Percentiles rank a stretch among this genome's conserved stretches.
phyloP scores from a whole-genome alignment of 2,113 vertebrate species.

The Merops nubicus region DNA sequence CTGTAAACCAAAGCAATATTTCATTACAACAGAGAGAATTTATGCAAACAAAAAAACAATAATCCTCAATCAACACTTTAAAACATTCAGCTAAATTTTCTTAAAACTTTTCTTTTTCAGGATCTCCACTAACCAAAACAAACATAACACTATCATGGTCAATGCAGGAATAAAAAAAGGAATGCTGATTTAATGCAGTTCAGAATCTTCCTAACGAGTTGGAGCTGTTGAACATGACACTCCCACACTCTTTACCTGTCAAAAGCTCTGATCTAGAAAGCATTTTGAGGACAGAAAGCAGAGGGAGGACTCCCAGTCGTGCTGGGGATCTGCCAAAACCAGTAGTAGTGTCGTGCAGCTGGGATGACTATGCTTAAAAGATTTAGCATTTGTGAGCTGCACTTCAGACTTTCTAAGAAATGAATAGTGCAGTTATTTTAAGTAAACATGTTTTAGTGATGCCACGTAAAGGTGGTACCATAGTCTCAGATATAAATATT shows the following conservation, averaged over 20 bases:
- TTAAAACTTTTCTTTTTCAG: background rate
- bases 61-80: background rate
- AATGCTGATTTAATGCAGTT: background rate
- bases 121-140: background rate
- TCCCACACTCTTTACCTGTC: background rate
- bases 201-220: background rate
- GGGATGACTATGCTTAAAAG: background rate
- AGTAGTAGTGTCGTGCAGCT: background rate
- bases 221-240: background rate
- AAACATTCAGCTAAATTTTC: background rate
- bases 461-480: background rate
- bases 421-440: background rate
- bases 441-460: background rate
- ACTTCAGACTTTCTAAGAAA: constrained; percentile 34
- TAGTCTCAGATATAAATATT: background rate
- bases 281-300: background rate
- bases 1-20: background rate
- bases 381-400: background rate
- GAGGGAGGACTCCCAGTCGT: background rate
- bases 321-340: background rate
- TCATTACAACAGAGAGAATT: background rate
- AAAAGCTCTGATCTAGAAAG: constrained; percentile 27
- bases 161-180: too few species aligned
- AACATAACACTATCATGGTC: background rate
- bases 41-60: background rate